Base-by-base conservation (phyloP, 2,888 invertebrate species). In the Parnassius orleans region DNA sequence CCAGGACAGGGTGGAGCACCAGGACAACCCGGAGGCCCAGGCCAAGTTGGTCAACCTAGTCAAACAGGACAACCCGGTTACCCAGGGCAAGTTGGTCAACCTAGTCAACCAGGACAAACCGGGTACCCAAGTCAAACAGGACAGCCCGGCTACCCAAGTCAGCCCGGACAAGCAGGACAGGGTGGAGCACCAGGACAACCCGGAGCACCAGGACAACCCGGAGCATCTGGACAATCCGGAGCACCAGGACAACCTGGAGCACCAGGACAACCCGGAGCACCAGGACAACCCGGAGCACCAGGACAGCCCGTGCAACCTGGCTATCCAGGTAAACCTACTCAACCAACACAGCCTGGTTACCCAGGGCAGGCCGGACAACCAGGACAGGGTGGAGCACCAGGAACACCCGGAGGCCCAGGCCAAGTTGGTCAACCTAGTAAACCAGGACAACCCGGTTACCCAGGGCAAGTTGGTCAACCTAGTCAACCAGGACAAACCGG, bases 221-320 rank as follows among this genome's bases (percentile, higher is more conserved):
- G 89, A 53, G 85, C 77, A 14, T 93, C 93, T 11, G 86, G 85
- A 0, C 9, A 70, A 2, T 71, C 93, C 72, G 69, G 2, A 43
- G 10, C 66, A 14, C 67, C 70, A 2, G 73, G 72, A 1, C 65
- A 70, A 15, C n/a, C n/a, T n/a, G n/a, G n/a, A 77, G 81, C 10
- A 1, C 78, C 84, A 0, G 81, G 80, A 7, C 59, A 68, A 93
- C 74, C 77, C 41, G 75, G 77, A 0, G 41, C 64, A 0, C 70
- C 71, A 0, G 73, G 24, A 69, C 56, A 71, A 9, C 72, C 72
- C 3, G 72, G 70, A 5, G 57, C 68, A 1, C 72, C 69, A 33
- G 68, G 66, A 19, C 15, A 14, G 14, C 76, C 70, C 10, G 76
- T 74, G 53, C 64, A 68, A 0, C 72, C 72, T 10, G 73, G 19